Evolutionary conservation across 2,888 invertebrate genomes (phyloP).

Genomic region (Heliconius ismenius): DNA sequence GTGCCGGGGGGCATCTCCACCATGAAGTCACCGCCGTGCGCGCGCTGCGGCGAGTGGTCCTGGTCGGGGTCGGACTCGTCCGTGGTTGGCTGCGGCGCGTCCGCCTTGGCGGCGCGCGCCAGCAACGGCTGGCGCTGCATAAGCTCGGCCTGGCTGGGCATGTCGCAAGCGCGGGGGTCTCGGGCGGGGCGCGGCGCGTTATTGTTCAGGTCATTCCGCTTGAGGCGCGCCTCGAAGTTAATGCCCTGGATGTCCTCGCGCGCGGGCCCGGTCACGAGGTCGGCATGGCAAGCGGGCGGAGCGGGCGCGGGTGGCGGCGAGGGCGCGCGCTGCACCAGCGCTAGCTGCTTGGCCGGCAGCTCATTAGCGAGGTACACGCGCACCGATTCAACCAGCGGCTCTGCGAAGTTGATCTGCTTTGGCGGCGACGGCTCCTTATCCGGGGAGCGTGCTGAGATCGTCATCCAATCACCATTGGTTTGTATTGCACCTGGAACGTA

Average conservation of each 20-base stretch:
- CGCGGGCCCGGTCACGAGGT: constrained; percentile 70
- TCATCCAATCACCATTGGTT: constrained; percentile 80
- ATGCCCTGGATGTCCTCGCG: constrained; percentile 75
- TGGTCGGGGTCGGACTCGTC: constrained; percentile 77
- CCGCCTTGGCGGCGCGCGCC: constrained; percentile 68
- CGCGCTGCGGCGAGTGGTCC: constrained; percentile 69
- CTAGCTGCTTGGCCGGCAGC: constrained; percentile 68
- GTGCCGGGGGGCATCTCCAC: constrained; percentile 83
- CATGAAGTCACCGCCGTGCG: constrained; percentile 69
- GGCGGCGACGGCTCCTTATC: constrained; percentile 71
- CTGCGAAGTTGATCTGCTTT: constrained; percentile 70
- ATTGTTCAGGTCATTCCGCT: constrained; percentile 79
- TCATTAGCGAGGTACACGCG: constrained; percentile 75
- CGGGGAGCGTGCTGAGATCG: constrained; percentile 73
- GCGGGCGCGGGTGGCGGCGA: constrained; percentile 47
- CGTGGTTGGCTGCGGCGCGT: constrained; percentile 68
- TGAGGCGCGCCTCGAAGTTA: constrained; percentile 73
- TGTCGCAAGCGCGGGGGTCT: constrained; percentile 54
- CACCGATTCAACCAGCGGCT: constrained; percentile 77
- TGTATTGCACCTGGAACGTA: constrained; percentile 73
- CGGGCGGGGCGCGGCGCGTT: constrained; percentile 59
- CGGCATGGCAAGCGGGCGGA: constrained; percentile 61
- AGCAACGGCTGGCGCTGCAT: constrained; percentile 80
- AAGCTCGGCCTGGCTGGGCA: constrained; percentile 78
- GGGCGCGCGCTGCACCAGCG: constrained; percentile 55